A percentile compares a stretch with the other conserved stretches of the same genome.
phyloP scores from a whole-genome alignment of 2,797 vertebrate species.

The Phrynocephalus forsythii region DNA sequence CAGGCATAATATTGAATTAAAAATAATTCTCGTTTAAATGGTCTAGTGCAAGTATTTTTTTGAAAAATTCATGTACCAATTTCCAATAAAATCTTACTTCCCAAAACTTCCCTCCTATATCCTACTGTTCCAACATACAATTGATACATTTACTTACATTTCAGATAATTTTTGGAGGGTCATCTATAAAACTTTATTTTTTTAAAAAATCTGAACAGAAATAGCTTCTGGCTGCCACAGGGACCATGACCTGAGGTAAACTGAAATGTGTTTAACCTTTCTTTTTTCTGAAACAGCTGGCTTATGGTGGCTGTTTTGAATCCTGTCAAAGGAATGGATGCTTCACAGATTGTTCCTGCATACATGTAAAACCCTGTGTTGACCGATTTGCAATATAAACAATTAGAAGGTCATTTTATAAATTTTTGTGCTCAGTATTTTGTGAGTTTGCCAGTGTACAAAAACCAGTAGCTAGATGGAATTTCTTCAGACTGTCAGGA shows the following conservation, averaged over 20 bases:
- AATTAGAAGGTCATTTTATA: not conserved
- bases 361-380: not conserved
- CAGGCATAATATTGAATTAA: too few relatives aligned
- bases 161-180: too few relatives aligned
- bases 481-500: not conserved
- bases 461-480: not conserved
- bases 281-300: not conserved
- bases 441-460: not conserved
- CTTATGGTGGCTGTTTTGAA: not conserved
- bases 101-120: too few relatives aligned
- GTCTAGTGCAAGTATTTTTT: too few relatives aligned
- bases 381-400: not conserved
- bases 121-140: too few relatives aligned
- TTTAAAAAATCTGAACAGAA: too few relatives aligned
- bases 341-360: not conserved
- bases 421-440: not conserved
- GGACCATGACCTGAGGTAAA: not conserved
- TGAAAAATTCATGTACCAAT: too few relatives aligned
- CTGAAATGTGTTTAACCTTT: not conserved
- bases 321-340: not conserved
- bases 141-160: too few relatives aligned
- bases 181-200: too few relatives aligned
- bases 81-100: too few relatives aligned
- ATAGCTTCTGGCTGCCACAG: too few relatives aligned
- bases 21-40: too few relatives aligned